phyloP scores from a whole-genome alignment of 2,888 invertebrate species.

The Caenorhabditis sulstoni region DNA sequence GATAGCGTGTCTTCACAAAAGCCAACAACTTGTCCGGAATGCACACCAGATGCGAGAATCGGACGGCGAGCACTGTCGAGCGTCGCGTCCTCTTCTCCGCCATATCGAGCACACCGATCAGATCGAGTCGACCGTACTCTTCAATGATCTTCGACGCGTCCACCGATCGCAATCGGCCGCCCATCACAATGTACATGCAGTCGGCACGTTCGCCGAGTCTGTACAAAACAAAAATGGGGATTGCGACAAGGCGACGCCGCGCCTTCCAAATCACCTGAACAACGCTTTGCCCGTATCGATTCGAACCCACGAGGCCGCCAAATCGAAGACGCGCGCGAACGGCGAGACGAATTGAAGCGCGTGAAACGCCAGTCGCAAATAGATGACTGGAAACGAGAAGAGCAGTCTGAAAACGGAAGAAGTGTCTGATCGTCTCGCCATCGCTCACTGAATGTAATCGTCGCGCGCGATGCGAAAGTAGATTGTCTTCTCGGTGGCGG shows the following conservation, averaged over 20 bases:
- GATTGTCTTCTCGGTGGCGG: conserved; percentile 43
- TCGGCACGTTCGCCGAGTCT: conserved; percentile 54
- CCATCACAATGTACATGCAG: conserved; percentile 57
- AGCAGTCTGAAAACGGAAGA: conserved; percentile 52
- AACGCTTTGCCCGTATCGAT: conserved; percentile 57
- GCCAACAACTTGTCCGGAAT: conserved; percentile 95
- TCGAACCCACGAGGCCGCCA: conserved; percentile 52
- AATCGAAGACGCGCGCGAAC: conserved; percentile 56
- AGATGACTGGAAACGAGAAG: conserved; percentile 38
- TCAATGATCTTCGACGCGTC: conserved; percentile 52
- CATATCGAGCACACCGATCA: conserved; percentile 63
- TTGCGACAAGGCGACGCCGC: conserved; percentile 24
- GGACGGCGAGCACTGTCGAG: conserved; percentile 92
- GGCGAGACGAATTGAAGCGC: conserved; percentile 56
- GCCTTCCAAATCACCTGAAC: no score
- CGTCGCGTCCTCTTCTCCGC: conserved; percentile 84
- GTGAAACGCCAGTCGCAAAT: conserved; percentile 47
- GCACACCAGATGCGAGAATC: conserved; percentile 89
- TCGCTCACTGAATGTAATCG: conserved; percentile 35
- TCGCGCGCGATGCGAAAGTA: conserved; percentile 39
- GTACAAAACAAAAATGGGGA: no score
- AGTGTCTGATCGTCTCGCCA: neutral
- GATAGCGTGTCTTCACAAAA: conserved; percentile 94
- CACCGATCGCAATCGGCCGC: conserved; percentile 54
- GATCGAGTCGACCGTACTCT: conserved; percentile 57